A percentile compares a stretch with the other conserved stretches of the same genome.
phyloP scores from a whole-genome alignment of 2,797 vertebrate genomes.

The Sphaeramia orbicularis region DNA sequence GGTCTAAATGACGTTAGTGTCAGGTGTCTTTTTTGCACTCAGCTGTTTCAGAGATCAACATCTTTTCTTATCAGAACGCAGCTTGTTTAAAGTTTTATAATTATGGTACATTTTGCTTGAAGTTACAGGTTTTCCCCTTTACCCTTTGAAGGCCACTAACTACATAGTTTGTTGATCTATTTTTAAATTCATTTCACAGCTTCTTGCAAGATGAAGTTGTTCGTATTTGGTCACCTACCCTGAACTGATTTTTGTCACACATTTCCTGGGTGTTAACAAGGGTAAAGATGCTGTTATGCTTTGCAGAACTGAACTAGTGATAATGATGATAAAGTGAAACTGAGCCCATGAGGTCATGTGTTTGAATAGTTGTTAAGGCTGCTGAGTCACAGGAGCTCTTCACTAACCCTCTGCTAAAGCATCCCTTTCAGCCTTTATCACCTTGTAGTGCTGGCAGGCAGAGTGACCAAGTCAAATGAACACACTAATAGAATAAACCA shows the following conservation, averaged over 20 bases:
- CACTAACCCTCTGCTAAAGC: conserved; percentile 20
- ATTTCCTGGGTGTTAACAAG: conserved; percentile 18
- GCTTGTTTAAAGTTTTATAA: too few species aligned
- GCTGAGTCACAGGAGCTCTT: conserved; percentile 14
- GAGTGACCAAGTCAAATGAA: conserved; percentile 43
- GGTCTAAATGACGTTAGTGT: too few species aligned
- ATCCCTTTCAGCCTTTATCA: conserved; percentile 46
- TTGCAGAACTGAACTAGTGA: not conserved
- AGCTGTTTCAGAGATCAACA: too few species aligned
- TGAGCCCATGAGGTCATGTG: conserved; percentile 7
- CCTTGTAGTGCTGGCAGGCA: conserved; percentile 39
- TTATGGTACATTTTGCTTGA: too few species aligned
- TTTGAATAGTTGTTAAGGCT: conserved; percentile 11
- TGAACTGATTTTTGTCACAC: conserved; percentile 5
- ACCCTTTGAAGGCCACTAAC: too few species aligned
- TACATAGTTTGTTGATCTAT: too few species aligned
- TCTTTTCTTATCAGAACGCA: too few species aligned
- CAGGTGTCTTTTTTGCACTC: too few species aligned
- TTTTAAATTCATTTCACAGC: too few species aligned
- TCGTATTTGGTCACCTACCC: too few species aligned
- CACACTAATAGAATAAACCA: conserved; percentile 66
- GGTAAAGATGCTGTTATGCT: conserved; percentile 9
- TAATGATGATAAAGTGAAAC: conserved; percentile 27
- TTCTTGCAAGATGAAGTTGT: too few species aligned
- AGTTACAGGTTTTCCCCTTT: too few species aligned